A percentile compares a stretch with the other conserved stretches of the same genome.
Conservation (phyloP, 2,113 vertebrate species). For the Brachionichthys hirsutus region DNA sequence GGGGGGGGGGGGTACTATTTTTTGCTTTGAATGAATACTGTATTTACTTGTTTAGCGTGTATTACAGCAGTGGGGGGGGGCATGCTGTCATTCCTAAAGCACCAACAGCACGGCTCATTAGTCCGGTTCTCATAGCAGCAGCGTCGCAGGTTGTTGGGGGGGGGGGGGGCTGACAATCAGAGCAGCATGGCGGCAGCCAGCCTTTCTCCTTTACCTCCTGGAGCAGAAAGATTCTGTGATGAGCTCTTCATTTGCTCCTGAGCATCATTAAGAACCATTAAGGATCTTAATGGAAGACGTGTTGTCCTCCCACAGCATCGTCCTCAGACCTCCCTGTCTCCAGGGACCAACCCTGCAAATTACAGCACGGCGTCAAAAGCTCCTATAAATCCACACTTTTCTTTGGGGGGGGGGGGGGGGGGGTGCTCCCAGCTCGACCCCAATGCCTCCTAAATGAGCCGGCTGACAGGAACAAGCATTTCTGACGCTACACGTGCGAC, state of each 20-base stretch:
- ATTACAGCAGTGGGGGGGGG: no score
- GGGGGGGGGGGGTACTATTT: neutral
- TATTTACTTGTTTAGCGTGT: no score
- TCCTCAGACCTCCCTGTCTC: no score
- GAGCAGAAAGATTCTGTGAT: constrained; percentile 30
- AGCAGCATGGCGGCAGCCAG: neutral
- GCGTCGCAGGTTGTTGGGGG: neutral
- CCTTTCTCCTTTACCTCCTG: constrained; percentile 3
- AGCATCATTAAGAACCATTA: constrained; percentile 23
- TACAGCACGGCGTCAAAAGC: constrained; percentile 34
- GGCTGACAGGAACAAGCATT: no score
- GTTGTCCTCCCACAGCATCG: constrained; percentile 3
- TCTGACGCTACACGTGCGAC: no score
- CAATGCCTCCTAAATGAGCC: constrained; percentile 30
- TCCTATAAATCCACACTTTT: no score
- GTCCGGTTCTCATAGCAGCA: neutral
- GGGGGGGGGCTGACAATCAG: neutral
- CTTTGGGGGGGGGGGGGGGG: neutral
- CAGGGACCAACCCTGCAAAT: constrained; percentile 65
- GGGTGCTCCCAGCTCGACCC: constrained; percentile 44
- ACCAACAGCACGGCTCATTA: neutral
- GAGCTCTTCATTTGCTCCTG: constrained; percentile 14
- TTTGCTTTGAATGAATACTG: neutral
- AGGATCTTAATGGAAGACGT: constrained; percentile 26
- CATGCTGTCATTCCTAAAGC: no score